phyloP scores from a whole-genome alignment of 2,888 invertebrate species.

The Taphrorychus bicolor region DNA sequence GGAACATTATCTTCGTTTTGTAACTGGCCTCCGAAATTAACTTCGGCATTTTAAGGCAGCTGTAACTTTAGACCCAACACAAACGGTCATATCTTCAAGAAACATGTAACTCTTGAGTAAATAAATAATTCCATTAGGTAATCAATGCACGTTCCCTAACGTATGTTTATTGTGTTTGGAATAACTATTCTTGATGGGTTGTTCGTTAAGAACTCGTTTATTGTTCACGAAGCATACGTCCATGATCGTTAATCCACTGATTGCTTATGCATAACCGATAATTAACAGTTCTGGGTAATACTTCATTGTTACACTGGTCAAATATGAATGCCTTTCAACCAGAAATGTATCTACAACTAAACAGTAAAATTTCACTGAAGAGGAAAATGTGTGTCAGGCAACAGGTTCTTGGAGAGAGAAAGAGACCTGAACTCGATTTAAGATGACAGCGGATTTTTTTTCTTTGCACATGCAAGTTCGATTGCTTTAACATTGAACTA shows the following conservation, averaged over 20 bases:
- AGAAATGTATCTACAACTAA: not conserved
- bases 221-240: not conserved
- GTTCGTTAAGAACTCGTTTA: not conserved
- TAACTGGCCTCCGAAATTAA: not conserved
- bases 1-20: too few relatives aligned
- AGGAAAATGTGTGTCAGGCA: constrained; percentile 23
- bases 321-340: not conserved
- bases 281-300: not conserved
- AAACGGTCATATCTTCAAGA: not conserved
- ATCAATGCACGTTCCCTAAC: not conserved
- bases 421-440: not conserved
- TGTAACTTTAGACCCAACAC: not conserved
- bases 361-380: constrained; percentile 18
- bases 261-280: not conserved
- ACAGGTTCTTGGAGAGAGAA: constrained; percentile 20
- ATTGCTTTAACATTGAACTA: too few relatives aligned
- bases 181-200: not conserved
- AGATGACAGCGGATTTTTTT: not conserved
- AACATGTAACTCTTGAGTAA: not conserved
- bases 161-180: not conserved
- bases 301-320: not conserved
- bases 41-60: not conserved
- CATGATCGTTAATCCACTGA: not conserved
- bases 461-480: not conserved
- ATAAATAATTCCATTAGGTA: not conserved